A percentile compares a stretch with the other conserved stretches of the same genome.
Evolutionary conservation across 30 jellyfish, hydroid and myxozoan species (phyloP).

Genomic region (Turritopsis rubra): DNA sequence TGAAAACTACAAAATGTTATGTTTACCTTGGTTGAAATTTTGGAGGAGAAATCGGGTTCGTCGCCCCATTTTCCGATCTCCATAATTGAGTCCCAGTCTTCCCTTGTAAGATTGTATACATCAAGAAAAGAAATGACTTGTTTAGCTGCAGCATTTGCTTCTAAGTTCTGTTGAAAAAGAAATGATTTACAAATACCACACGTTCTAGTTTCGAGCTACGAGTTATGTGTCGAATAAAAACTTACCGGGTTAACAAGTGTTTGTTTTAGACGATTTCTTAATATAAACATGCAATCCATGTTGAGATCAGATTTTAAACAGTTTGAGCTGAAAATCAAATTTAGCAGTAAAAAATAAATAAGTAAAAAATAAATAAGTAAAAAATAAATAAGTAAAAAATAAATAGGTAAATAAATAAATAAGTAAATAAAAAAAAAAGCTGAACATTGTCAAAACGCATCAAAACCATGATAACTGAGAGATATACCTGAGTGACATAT

Average conservation of each 20-base stretch:
- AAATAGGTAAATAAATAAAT: too few species aligned
- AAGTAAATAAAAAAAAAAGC: too few species aligned
- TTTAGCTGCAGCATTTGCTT: conserved; percentile 57
- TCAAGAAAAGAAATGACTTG: conserved; percentile 67
- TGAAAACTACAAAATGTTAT: too few species aligned
- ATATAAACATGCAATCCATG: conserved; percentile 60
- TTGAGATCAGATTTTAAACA: conserved; percentile 77
- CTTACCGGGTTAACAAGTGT: conserved; percentile 73
- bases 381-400: too few species aligned
- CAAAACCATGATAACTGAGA: too few species aligned
- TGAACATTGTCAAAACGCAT: too few species aligned
- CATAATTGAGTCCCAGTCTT: conserved; percentile 92
- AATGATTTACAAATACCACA: too few species aligned
- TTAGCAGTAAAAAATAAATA: too few species aligned
- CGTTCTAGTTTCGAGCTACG: too few species aligned
- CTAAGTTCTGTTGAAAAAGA: conserved; percentile 40
- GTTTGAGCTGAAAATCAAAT: conserved; percentile 34
- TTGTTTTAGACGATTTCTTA: conserved; percentile 36
- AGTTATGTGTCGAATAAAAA: too few species aligned
- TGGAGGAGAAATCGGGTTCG: conserved; percentile 40
- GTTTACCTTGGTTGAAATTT: conserved; percentile 81
- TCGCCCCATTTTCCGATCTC: conserved; percentile 81
- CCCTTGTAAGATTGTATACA: conserved; percentile 65
- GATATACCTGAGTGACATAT: conserved; percentile 73
- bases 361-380: too few species aligned